Evolutionary conservation across 2,113 vertebrate species (phyloP), one percentile per base, ranked within the genome.

Genomic region (Tupaia tana): DNA sequence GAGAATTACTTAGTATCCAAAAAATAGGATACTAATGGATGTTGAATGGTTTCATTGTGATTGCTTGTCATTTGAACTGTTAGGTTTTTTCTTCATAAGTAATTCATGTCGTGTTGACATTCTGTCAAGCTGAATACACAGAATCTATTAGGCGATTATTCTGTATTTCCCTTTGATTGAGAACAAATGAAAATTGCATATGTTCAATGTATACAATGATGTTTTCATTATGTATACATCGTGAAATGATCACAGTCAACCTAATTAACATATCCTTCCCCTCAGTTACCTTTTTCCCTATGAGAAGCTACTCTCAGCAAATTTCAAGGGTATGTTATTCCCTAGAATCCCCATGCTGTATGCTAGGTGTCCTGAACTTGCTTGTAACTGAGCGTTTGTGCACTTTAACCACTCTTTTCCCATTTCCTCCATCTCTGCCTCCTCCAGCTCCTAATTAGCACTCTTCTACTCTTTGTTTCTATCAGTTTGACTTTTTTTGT

Each of bases 101-200:
- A 93, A 58, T 80, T 93, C 52, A 88, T 73, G 19, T 19, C 86
- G 12, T 84, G 78, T 64, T 95, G 75, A n/a, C 29, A 87, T 94
- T 87, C 73, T 63, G 78, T 89, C 31, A 83, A 83, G 86, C 69
- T 88, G 64, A 92, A 66, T 78, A 64, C 86, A 52, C 18, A 34
- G 85, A 77, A 69, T 83, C 19, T 13, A 84, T 25, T 15, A 29
- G 92, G 71, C 54, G 5, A 63, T 83, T 86, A 56, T 69, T 70
- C 34, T 9, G n/a, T 29, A 7, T 31, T 13, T 52, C 6, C 56
- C 29, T 31, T 24, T 61, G 43, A 43, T 43, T 43, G 43, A 43
- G 43, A 43, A 61, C 78, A 61, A n/a, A 80, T 54, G 24, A 79
- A 59, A 79, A 58, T 79, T 58, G 9, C n/a, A n/a, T 79, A 58